phyloP scores from a whole-genome alignment of 92 coral and sea anemone genomes.

The Paragorgia papillata region DNA sequence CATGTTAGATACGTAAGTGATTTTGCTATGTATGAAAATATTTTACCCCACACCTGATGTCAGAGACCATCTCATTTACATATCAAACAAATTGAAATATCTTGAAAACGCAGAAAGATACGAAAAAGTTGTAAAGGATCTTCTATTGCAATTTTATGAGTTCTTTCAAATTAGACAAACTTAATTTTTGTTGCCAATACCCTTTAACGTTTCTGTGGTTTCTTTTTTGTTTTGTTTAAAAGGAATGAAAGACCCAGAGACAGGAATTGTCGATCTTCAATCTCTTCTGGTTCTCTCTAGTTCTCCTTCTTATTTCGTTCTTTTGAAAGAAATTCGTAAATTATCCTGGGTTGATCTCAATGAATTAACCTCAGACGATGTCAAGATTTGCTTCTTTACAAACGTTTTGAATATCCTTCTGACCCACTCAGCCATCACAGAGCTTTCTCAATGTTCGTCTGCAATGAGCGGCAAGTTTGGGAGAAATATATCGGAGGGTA shows the following conservation, averaged over 20 bases:
- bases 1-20: too few species aligned
- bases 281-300: conserved; percentile 62
- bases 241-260: conserved; percentile 72
- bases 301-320: conserved; percentile 69
- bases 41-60: too few species aligned
- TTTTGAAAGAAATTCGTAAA: conserved; percentile 68
- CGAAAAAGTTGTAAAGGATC: too few species aligned
- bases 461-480: conserved; percentile 15
- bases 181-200: too few species aligned
- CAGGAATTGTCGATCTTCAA: conserved; percentile 68
- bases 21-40: too few species aligned
- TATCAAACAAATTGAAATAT: too few species aligned
- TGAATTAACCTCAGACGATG: conserved; percentile 63
- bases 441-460: conserved; percentile 55
- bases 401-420: conserved; percentile 85
- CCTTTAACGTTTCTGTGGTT: not conserved
- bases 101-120: too few species aligned
- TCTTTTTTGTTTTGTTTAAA: not conserved
- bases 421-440: conserved; percentile 80
- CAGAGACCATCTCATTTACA: too few species aligned
- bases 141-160: too few species aligned
- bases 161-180: too few species aligned
- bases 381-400: conserved; percentile 79
- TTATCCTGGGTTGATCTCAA: conserved; percentile 80
- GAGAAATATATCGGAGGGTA: not conserved